phyloP scores from a whole-genome alignment of 1,140 invertebrate genomes.

The Drosophila pruinosa region DNA sequence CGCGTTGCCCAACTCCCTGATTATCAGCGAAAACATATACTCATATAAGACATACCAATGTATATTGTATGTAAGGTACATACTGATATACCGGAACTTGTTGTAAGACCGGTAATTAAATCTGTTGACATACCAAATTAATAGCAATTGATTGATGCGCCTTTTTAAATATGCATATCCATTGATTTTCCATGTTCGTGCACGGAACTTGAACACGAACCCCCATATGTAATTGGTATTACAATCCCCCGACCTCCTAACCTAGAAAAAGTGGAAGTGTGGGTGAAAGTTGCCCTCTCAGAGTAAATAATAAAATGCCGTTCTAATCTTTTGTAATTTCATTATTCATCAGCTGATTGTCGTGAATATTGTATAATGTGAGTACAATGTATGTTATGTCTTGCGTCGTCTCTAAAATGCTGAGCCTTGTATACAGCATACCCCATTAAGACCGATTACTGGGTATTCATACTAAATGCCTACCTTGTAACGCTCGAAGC shows the following conservation, averaged over 20 bases:
- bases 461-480: slow-evolving; percentile 48
- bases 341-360: background rate
- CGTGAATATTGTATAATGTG: background rate
- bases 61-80: background rate
- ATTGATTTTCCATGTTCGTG: slow-evolving; percentile 53
- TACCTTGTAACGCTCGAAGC: slow-evolving; percentile 94
- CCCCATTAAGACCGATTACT: background rate
- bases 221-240: background rate
- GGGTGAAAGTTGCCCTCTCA: background rate
- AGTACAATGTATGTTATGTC: background rate
- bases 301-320: no score
- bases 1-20: slow-evolving; percentile 23
- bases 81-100: slow-evolving; percentile 61
- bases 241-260: background rate
- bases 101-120: slow-evolving; percentile 28
- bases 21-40: background rate
- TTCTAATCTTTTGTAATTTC: background rate
- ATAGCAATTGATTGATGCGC: slow-evolving; percentile 26
- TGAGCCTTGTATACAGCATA: background rate
- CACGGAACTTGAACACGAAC: background rate
- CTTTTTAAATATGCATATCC: slow-evolving; percentile 13
- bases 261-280: background rate
- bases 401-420: no score
- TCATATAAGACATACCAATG: background rate
- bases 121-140: slow-evolving; percentile 14